Base-by-base conservation (phyloP, 2,888 invertebrate genomes). In the Spodoptera littoralis region DNA sequence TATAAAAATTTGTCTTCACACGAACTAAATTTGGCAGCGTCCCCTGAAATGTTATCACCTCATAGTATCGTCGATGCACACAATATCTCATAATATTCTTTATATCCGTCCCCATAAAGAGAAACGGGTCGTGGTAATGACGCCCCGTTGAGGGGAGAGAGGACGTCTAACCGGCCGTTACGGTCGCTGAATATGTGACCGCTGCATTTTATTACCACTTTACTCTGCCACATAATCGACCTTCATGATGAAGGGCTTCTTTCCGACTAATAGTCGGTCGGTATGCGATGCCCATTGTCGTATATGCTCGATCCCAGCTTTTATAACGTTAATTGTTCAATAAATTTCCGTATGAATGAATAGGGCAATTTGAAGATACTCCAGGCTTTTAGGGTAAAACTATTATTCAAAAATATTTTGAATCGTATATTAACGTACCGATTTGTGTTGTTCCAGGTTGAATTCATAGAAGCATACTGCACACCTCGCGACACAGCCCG, bases 381-480 rank as follows among this genome's bases (percentile, higher is more conserved):
- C n/a, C 18, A 3, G 12, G 43, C 9, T 3, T n/a, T 9, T 5
- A 30, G 13, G 11, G 3, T 22, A 2, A 18, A 18, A n/a, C 2
- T 13, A 53, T 12, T 11, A n/a, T 22, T 12, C 3, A 13, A 30
- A 42, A 41, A 11, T 8, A 57, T 48, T 18, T 42, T 4, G 11
- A 41, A 24, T 0, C 11, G n/a, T 27, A 8, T 18, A 58, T 65
- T 65, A 51, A 69, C 55, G 64, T 45, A n/a, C 12, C 48, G 18
- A n/a, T 73, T 77, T 66, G 66, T 22, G 49, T 92, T 92, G 91
- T 95, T 95, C 1, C 90, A 97, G 96, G 96, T 97, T 79, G 96
- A 97, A 90, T 96, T 97, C 78, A 93, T 97, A 88, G 97, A 97
- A 88, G 96, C 96, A 63, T 97, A 97, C 88, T 96, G 97, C 84